Percentiles rank a stretch among this genome's conserved stretches.
These are phyloP conservation scores for Lagocephalus sceleratus DNA, from an alignment of 2,797 vertebrate species.

Conservation along the genomic window DNA sequence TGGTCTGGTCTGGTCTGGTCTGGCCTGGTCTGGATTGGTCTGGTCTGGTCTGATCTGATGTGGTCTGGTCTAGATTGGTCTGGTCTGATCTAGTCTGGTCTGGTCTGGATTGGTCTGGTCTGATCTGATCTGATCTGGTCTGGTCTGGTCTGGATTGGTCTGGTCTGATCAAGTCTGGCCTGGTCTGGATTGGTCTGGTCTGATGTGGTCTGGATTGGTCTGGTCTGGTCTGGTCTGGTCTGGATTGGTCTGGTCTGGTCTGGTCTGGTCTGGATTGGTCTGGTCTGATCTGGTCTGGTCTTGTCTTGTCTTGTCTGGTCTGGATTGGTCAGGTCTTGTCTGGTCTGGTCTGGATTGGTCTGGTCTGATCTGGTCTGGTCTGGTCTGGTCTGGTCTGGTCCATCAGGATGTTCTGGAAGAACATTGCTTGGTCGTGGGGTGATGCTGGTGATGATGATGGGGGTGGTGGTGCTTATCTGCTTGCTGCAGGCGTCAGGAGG, in stretches of 20 bases:
- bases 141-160: neutral
- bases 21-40: neutral
- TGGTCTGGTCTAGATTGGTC: neutral
- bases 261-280: too few species aligned
- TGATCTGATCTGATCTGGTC: too few species aligned
- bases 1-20: neutral
- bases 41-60: too few species aligned
- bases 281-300: too few species aligned
- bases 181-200: neutral
- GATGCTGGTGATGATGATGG: constrained; percentile 32
- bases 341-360: neutral
- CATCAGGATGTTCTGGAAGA: constrained; percentile 65
- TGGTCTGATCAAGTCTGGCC: neutral
- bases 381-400: neutral
- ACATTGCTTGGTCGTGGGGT: constrained; percentile 44
- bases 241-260: too few species aligned
- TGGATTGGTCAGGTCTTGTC: neutral
- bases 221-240: too few species aligned
- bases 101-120: neutral
- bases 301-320: neutral
- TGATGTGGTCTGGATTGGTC: neutral
- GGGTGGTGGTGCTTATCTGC: constrained; percentile 56
- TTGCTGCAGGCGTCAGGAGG: constrained; percentile 51
- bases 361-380: neutral
- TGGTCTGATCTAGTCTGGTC: neutral